Evolutionary conservation across 2,113 vertebrate genomes (phyloP), one percentile per base, ranked within the genome.

Genomic region (Pheucticus melanocephalus): DNA sequence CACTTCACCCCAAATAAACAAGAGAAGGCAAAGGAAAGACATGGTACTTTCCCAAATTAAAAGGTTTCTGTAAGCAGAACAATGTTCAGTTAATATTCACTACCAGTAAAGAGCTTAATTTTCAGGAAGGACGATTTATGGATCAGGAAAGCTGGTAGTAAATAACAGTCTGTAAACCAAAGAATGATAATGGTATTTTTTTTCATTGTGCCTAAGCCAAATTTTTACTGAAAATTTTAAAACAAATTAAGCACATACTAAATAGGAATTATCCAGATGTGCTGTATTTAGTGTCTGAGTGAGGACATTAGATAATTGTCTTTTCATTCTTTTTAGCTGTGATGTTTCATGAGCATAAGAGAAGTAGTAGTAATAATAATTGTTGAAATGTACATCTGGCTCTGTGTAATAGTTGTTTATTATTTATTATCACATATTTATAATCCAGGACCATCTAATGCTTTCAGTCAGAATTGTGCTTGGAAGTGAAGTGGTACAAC

Each of bases 31-130:
- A 82, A 70, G 6, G 21, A 86, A 70, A 65, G 37, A 22, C 17
- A 16, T 42, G 22, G 24, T 45, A 25, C 13, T 88, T 82, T 14
- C 37, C 15, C 7, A 60, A 65, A 53, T 54, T 65, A 37, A 64
- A 90, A 51, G 0, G 0, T 33, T 9, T 68, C 68, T 56, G 17
- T 60, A 64, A 93, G 15, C 11, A 47, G 10, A 11, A 72, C 4
- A 31, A 24, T 25, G 16, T 31, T 68, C 53, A 60, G 39, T 48
- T 82, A 60, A 68, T 90, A 30, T 25, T 80, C 35, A 72, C 20
- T 82, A 22, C 6, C 8, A 40, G 22, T 22, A 56, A 96, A 82
- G 15, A 5, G 16, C 17, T 86, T 88, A 3, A 47, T 90, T 79
- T 95, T 85, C 37, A 60, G 37, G n/a, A 68, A 71, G 20, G 7